A percentile compares a stretch with the other conserved stretches of the same genome.
Conservation (phyloP, 2,888 invertebrate species). For the Tridacna crocea region DNA sequence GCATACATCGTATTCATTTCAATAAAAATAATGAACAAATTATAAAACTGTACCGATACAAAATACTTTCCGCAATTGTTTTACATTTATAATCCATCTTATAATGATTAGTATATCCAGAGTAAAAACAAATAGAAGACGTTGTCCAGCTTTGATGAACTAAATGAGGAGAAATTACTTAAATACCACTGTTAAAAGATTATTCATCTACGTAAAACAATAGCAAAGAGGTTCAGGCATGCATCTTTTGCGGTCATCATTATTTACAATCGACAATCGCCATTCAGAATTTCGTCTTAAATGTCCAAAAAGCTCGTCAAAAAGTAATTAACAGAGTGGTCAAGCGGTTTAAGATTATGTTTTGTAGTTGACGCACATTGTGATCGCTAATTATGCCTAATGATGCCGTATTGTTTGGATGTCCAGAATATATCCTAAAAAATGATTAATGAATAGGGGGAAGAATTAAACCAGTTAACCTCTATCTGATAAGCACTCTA, state of each 20-base stretch:
- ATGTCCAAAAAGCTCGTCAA: conserved; percentile 43
- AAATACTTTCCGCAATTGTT: too few relatives aligned
- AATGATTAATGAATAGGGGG: conserved; percentile 40
- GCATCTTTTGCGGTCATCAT: conserved; percentile 18
- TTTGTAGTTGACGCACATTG: conserved; percentile 13
- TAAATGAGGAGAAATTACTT: not conserved
- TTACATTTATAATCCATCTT: too few relatives aligned
- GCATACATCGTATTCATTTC: too few relatives aligned
- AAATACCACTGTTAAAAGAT: not conserved
- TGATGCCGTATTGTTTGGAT: conserved; percentile 42
- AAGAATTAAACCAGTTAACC: conserved; percentile 5
- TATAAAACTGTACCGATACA: too few relatives aligned
- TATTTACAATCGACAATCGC: conserved; percentile 17
- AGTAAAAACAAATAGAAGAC: not conserved
- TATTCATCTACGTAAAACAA: not conserved
- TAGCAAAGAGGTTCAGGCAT: not conserved
- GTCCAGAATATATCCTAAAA: conserved; percentile 18
- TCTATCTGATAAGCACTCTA: conserved; percentile 15
- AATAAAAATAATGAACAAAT: too few relatives aligned
- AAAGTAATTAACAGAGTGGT: conserved; percentile 56
- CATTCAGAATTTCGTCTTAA: conserved; percentile 17
- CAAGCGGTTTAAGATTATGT: conserved; percentile 43
- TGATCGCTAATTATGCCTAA: conserved; percentile 31
- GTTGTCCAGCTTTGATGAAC: not conserved
- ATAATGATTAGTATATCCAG: too few relatives aligned